phyloP scores from a whole-genome alignment of 2,888 invertebrate species.

The Caenorhabditis angaria region DNA sequence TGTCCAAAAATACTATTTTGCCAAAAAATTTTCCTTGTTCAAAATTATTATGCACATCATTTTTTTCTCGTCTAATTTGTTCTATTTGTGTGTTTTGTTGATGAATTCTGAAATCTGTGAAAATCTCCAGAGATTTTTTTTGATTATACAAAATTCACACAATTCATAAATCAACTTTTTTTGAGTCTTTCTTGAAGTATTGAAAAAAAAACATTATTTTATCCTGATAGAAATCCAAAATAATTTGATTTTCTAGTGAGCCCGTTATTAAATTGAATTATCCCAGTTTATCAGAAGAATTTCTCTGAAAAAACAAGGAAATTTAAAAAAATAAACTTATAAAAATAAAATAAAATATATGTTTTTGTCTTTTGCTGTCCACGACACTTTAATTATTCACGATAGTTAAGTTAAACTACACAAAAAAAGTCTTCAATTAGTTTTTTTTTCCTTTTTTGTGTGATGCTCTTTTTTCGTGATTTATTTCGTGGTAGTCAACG shows the following conservation, averaged over 20 bases:
- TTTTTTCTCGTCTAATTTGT: neutral
- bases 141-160: neutral
- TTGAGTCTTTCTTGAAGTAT: no score
- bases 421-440: neutral
- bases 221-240: no score
- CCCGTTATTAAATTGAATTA: neutral
- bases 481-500: neutral
- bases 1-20: neutral
- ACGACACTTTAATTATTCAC: slow-evolving; percentile 2
- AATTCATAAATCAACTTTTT: no score
- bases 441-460: neutral
- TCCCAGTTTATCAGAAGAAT: neutral
- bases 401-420: slow-evolving; percentile 6
- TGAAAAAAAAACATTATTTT: no score
- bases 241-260: no score
- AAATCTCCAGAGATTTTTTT: neutral
- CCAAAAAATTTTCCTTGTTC: neutral
- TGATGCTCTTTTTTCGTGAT: neutral
- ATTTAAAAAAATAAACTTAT: neutral
- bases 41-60: neutral
- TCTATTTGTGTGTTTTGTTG: neutral
- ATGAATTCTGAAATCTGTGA: neutral
- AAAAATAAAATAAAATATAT: neutral
- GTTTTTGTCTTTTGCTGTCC: neutral
- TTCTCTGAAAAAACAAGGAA: no score